Evolutionary conservation across 2,888 invertebrate genomes (phyloP).

Genomic region (Pherbina coryleti): DNA sequence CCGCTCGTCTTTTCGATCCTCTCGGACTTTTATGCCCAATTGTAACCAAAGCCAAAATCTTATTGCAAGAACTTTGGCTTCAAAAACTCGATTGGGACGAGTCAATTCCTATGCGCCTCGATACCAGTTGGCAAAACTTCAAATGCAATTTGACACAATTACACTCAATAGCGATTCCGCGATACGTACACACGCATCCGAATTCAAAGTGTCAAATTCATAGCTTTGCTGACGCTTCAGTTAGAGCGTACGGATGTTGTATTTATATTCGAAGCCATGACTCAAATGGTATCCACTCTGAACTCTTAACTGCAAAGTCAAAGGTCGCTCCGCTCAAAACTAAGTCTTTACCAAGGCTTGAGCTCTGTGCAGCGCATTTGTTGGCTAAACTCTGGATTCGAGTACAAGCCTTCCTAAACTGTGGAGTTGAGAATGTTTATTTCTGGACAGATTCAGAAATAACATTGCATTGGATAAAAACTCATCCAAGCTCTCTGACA

Average conservation of each 20-base stretch:
- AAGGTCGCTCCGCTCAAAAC: slow-evolving; percentile 41
- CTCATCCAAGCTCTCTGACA: no score
- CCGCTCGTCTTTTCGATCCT: slow-evolving; percentile 9
- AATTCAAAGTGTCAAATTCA: slow-evolving; percentile 37
- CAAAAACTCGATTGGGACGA: slow-evolving; percentile 10
- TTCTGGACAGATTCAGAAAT: slow-evolving; percentile 31
- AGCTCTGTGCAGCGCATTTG: slow-evolving; percentile 42
- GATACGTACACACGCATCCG: slow-evolving; percentile 5
- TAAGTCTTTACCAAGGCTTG: slow-evolving; percentile 36
- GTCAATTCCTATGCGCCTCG: background rate
- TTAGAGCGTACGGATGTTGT: slow-evolving; percentile 35
- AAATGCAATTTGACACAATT: background rate
- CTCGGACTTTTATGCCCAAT: slow-evolving; percentile 14
- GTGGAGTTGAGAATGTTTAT: background rate
- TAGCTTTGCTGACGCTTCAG: slow-evolving; percentile 43
- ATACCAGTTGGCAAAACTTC: background rate
- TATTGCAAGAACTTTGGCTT: slow-evolving; percentile 17
- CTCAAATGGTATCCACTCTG: background rate
- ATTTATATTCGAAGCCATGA: background rate
- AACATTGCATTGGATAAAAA: no score
- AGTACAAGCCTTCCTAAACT: slow-evolving; percentile 8
- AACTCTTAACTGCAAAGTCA: slow-evolving; percentile 39
- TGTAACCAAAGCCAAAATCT: background rate
- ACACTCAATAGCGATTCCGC: slow-evolving; percentile 24
- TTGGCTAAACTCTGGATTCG: slow-evolving; percentile 33